Evolutionary conservation across 2,888 invertebrate genomes (phyloP).

Genomic region (Tuta absoluta): DNA sequence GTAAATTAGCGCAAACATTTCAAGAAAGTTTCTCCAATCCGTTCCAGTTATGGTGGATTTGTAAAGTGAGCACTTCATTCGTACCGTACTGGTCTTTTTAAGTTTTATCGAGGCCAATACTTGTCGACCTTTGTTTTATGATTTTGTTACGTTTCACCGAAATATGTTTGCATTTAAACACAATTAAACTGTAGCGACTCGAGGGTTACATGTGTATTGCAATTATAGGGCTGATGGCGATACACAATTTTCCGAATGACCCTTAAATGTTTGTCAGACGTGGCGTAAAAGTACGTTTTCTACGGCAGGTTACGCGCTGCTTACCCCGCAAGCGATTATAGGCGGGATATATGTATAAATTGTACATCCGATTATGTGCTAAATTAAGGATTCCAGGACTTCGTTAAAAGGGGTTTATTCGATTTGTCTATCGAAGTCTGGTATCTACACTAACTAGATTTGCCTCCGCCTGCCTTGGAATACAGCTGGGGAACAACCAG

Average conservation of each 20-base stretch:
- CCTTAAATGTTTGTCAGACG: no score
- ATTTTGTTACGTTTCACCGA: not conserved
- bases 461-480: not conserved
- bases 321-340: no score
- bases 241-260: no score
- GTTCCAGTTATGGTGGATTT: slow-evolving; percentile 15
- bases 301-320: no score
- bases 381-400: not conserved
- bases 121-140: slow-evolving; percentile 11
- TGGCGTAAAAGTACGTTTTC: no score
- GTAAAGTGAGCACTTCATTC: slow-evolving; percentile 10
- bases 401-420: not conserved
- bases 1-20: slow-evolving; percentile 11
- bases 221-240: no score
- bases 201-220: no score
- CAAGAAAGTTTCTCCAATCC: slow-evolving; percentile 17
- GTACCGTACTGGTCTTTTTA: slow-evolving; percentile 5
- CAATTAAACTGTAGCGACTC: no score
- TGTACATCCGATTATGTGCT: not conserved
- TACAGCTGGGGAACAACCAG: no score
- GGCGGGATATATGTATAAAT: no score
- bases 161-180: not conserved
- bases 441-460: not conserved
- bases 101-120: not conserved
- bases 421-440: not conserved